Conservation (phyloP, 2,113 vertebrate species). For the Phrynosoma platyrhinos region DNA sequence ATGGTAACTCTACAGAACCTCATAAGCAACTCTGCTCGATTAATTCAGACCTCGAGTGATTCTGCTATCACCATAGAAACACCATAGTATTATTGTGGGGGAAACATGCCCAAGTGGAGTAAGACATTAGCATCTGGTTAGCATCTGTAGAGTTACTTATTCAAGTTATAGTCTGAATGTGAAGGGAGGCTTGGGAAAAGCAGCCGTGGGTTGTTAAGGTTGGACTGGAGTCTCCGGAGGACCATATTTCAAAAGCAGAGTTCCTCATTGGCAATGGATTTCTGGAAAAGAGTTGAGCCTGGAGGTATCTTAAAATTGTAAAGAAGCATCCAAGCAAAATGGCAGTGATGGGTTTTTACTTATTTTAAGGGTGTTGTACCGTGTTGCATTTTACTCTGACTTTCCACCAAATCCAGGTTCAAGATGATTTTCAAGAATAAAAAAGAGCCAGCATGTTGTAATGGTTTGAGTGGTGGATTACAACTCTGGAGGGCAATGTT, state of each 20-base stretch:
- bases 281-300: slow-evolving; percentile 29
- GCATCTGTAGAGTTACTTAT: slow-evolving; percentile 72
- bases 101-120: slow-evolving; percentile 74
- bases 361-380: neutral
- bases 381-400: neutral
- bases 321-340: neutral
- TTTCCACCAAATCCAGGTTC: neutral
- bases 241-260: slow-evolving; percentile 48
- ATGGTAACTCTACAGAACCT: slow-evolving; percentile 72
- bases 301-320: slow-evolving; percentile 62
- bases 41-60: slow-evolving; percentile 75
- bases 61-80: slow-evolving; percentile 80
- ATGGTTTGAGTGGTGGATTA: no score
- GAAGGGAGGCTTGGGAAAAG: slow-evolving; percentile 52
- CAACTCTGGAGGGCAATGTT: no score
- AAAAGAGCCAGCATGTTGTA: no score
- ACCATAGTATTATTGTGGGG: slow-evolving; percentile 70
- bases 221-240: slow-evolving; percentile 62
- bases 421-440: no score
- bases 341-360: neutral
- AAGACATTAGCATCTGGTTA: slow-evolving; percentile 75
- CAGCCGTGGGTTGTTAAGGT: slow-evolving; percentile 23
- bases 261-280: slow-evolving; percentile 42
- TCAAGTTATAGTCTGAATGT: slow-evolving; percentile 60
- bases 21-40: slow-evolving; percentile 70